Percentiles rank a stretch among this genome's conserved stretches.
These are phyloP conservation scores for Selene dorsalis DNA, from an alignment of 2,797 vertebrate genomes.

Conservation along the genomic window DNA sequence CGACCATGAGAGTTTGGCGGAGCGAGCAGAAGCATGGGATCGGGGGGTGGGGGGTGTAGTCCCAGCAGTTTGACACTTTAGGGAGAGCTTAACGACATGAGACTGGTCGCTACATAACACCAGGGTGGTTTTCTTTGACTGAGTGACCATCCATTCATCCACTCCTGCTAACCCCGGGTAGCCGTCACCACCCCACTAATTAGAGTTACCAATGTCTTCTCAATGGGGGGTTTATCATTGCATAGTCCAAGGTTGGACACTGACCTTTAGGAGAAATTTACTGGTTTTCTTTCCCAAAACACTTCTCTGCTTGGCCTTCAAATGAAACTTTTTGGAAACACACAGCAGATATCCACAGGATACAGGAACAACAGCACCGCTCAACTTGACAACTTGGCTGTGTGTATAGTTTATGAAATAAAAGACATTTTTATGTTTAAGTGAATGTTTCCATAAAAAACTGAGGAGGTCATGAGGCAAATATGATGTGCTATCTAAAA, in stretches of 20 bases:
- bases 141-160: slow-evolving; percentile 69
- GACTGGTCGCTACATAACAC: slow-evolving; percentile 82
- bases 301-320: slow-evolving; percentile 8
- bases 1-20: slow-evolving; percentile 86
- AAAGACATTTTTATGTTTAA: not conserved
- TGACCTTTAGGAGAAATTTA: slow-evolving; percentile 62
- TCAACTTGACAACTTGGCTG: not conserved
- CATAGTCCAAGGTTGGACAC: slow-evolving; percentile 54
- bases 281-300: slow-evolving; percentile 17
- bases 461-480: not conserved
- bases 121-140: slow-evolving; percentile 70
- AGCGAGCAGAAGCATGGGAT: slow-evolving; percentile 51
- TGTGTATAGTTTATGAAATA: not conserved
- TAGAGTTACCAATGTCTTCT: slow-evolving; percentile 73
- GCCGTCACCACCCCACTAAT: slow-evolving; percentile 75
- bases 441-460: not conserved
- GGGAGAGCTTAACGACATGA: slow-evolving; percentile 91
- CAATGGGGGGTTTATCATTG: slow-evolving; percentile 53
- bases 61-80: slow-evolving; percentile 89
- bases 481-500: not conserved
- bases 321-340: slow-evolving; percentile 28
- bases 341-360: not conserved
- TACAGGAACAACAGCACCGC: not conserved
- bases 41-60: slow-evolving; percentile 19
- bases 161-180: slow-evolving; percentile 62